These are phyloP conservation scores for Nasonia longicornis DNA, from an alignment of 1,140 invertebrate genomes.

Conservation along the genomic window DNA sequence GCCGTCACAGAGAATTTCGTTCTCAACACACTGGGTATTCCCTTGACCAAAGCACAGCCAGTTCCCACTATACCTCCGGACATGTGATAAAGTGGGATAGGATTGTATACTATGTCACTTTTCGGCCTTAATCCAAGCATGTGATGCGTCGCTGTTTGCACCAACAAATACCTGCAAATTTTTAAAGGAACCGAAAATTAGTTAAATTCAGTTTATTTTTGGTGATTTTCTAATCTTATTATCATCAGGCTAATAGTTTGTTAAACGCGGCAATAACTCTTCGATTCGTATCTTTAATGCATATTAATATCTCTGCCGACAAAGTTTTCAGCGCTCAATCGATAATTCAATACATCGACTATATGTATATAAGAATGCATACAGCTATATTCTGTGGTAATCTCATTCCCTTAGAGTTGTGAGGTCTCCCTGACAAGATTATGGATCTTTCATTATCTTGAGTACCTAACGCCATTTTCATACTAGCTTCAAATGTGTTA, in stretches of 20 bases:
- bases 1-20: constrained; percentile 82
- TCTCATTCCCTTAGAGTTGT: constrained; percentile 58
- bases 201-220: too few species aligned
- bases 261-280: too few species aligned
- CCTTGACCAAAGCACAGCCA: constrained; percentile 74
- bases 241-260: too few species aligned
- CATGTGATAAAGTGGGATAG: constrained; percentile 79
- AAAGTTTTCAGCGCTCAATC: background rate
- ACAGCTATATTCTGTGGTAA: constrained; percentile 48
- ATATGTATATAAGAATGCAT: constrained; percentile 10
- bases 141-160: constrained; percentile 61
- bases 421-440: constrained; percentile 61
- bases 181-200: background rate
- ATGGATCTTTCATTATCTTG: constrained; percentile 54
- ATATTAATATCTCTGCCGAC: background rate
- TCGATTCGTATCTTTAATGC: background rate
- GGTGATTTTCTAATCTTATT: too few species aligned
- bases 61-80: constrained; percentile 75
- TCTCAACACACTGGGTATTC: constrained; percentile 75
- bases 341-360: background rate
- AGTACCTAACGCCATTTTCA: constrained; percentile 15
- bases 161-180: constrained; percentile 64
- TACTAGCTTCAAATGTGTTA: constrained; percentile 4
- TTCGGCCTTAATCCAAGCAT: constrained; percentile 62
- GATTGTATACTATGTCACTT: constrained; percentile 72